Evolutionary conservation across 2,797 vertebrate species (phyloP), one percentile per base, ranked within the genome.

Genomic region (Paratrypauchen microcephalus): DNA sequence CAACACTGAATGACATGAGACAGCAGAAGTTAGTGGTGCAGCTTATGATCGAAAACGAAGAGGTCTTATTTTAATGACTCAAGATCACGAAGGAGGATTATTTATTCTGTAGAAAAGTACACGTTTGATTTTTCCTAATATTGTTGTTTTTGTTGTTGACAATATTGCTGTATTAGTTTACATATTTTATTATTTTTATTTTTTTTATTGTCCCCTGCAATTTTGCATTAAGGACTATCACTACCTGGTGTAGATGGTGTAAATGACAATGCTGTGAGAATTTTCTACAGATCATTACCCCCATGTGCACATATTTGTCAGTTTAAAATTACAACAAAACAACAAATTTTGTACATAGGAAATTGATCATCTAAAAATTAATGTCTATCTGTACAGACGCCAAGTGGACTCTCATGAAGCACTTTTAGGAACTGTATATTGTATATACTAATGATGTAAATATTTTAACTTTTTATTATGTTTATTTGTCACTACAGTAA

Each of bases 1-100:
- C 95, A 41, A 98, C 96, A 0, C 93, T 99, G 85, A 98, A 98
- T 47, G 97, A 99, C 88, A 99, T 98, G 96, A 95, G 97, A 89
- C 95, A 98, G 90, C 98, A 99, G 93, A 98, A 98, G 88, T 88
- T 96, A 69, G 96, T 99, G 62, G 92, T 99, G 87, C 97, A 98
- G 91, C 94, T 98, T 74, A 91, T 99, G 92, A 98, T 99, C 75
- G 96, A 98, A 90, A 96, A 99, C n/a, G 97, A 99, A 94, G 97
- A 99, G 70, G 95, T 97, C 80, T 94, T 99, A 85, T 99, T 99
- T 91, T 99, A 88, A 93, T 78, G 74, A 85, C 71, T 9, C 68
- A 28, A 32, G 58, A 56, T 77, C 62, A 64, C 54, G 28, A 87
- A 84, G 85, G 86, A 93, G 84, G 72, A 72, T 85, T 85, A 91